Base-by-base conservation (phyloP, 1,140 invertebrate species). In the Helicoverpa armigera region DNA sequence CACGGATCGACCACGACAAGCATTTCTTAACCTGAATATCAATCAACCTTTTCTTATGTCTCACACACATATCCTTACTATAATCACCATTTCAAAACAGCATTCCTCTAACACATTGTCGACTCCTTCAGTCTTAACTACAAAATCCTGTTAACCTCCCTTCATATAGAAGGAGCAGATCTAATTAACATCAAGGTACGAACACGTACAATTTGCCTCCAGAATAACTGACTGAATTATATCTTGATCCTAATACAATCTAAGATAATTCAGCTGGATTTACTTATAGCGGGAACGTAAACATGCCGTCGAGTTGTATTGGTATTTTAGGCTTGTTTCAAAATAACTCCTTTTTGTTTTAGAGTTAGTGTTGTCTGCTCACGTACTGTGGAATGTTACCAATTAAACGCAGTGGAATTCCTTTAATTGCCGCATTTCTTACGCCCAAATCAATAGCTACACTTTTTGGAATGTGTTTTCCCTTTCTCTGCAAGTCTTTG, bases 191-290 rank as follows among this genome's bases (percentile, higher is more conserved):
- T 70, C 50, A 70, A 70, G 50, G 50, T 50, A 29, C 2, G 48
- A 70, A 70, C 29, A 14, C 50, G 35, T 18, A 54, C 50, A 51
- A 29, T 70, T 53, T 70, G 67, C 48, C 50, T 29, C 23, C 29
- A 9, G 31, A 48, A 72, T 72, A 72, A 53, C 50, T 54, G 50
- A 54, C 23, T 53, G 69, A 23, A 54, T 50, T 70, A 51, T 51
- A 70, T 31, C 50, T 31, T 23, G 65, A 69, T 50, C 16, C 16
- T 69, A 69, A 50, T 69, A 50, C 65, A 50, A 69, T 69, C 65
- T 69, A 4, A 69, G 43, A 69, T n/a, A 50, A 67, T 67, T 50
- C 43, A 12, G 18, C 48, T 50, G 11, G 63, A 67, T 67, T 18
- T 50, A 67, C 35, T 43, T 43, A 43, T 43, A 43, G 35, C 35